These are phyloP conservation scores for Scatophagus argus DNA, from an alignment of 2,113 vertebrate genomes.

Conservation along the genomic window DNA sequence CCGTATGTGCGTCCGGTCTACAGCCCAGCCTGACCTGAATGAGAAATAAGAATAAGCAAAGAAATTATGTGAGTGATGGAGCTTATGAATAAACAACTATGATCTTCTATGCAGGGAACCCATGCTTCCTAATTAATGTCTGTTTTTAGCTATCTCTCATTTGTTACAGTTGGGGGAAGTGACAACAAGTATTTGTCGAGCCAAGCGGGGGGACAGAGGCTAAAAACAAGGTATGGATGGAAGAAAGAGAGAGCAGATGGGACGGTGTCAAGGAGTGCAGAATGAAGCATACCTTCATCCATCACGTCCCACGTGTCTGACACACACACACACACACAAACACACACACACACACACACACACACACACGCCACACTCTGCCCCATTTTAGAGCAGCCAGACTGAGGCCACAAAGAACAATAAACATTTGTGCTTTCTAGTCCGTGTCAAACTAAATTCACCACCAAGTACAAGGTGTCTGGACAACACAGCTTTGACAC, in stretches of 20 bases:
- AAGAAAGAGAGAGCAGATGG: slow-evolving; percentile 73
- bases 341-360: slow-evolving; percentile 26
- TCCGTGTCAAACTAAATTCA: slow-evolving; percentile 24
- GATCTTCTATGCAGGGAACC: slow-evolving; percentile 58
- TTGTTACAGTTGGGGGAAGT: slow-evolving; percentile 80
- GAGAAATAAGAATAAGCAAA: neutral
- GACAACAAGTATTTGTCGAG: slow-evolving; percentile 77
- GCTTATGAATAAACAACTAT: slow-evolving; percentile 25
- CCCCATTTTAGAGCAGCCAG: slow-evolving; percentile 5
- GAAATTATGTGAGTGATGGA: neutral
- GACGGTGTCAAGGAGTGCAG: slow-evolving; percentile 62
- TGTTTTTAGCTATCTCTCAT: slow-evolving; percentile 79
- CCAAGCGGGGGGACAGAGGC: slow-evolving; percentile 50
- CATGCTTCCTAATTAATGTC: slow-evolving; percentile 80
- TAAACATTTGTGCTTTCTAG: neutral
- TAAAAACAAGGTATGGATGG: slow-evolving; percentile 59
- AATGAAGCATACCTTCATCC: slow-evolving; percentile 73
- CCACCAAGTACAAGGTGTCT: neutral
- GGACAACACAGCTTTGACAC: neutral
- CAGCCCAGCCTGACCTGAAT: neutral
- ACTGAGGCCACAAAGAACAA: slow-evolving; percentile 41
- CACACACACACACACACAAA: slow-evolving; percentile 13
- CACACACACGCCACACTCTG: slow-evolving; percentile 20
- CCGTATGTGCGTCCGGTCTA: neutral
- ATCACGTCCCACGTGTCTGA: slow-evolving; percentile 51